A percentile compares a stretch with the other conserved stretches of the same genome.
These are phyloP conservation scores for Dallia pectoralis DNA, from an alignment of 2,797 vertebrate genomes.

Conservation along the genomic window DNA sequence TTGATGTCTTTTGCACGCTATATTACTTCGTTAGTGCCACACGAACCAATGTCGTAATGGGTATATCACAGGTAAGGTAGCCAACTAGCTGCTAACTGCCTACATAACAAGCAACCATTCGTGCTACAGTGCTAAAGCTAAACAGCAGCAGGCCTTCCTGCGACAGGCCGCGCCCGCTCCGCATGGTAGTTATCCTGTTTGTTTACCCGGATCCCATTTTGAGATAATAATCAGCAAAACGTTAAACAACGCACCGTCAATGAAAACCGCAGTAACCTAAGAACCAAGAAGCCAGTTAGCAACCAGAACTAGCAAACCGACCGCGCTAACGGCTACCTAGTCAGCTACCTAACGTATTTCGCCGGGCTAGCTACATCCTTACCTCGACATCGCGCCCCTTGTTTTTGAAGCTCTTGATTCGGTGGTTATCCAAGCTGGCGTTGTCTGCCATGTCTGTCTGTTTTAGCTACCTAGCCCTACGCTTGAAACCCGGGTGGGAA, in stretches of 20 bases:
- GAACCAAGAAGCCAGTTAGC: not conserved
- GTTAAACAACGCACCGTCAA: not conserved
- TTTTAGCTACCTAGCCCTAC: constrained; percentile 1
- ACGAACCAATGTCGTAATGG: not conserved
- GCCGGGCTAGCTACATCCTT: constrained; percentile 38
- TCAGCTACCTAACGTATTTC: not conserved
- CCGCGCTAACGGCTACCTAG: not conserved
- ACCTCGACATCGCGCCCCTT: constrained; percentile 98
- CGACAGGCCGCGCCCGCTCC: constrained; percentile 4
- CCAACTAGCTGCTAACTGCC: not conserved
- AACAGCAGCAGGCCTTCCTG: not conserved
- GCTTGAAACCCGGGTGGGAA: not conserved
- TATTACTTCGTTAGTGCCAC: not conserved
- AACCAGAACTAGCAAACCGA: not conserved
- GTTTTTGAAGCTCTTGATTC: constrained; percentile 98
- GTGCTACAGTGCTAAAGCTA: not conserved
- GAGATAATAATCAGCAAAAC: not conserved
- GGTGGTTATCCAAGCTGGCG: constrained; percentile 95
- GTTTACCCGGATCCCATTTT: too few species aligned
- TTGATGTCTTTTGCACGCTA: not conserved
- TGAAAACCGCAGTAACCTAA: not conserved
- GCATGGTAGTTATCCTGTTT: not conserved
- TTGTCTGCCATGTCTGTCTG: constrained; percentile 90
- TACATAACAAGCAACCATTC: not conserved
- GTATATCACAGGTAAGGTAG: not conserved